phyloP scores from a whole-genome alignment of 2,113 vertebrate genomes.

The Bucco capensis region DNA sequence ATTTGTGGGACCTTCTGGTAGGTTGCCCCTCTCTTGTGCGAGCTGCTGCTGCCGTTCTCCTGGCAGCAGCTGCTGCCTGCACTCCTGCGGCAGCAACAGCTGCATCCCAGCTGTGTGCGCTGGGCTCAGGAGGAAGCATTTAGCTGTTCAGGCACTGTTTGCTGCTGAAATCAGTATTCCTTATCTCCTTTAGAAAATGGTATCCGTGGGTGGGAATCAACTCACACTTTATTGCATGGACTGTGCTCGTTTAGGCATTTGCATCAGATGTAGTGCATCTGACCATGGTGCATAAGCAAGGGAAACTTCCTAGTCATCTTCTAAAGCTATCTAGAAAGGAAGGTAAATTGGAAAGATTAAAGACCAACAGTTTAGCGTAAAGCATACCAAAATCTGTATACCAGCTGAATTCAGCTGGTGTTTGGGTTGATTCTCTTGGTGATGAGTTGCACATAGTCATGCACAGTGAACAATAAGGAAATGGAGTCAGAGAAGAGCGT shows the following conservation, averaged over 20 bases:
- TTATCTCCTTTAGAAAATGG: neutral
- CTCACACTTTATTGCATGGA: neutral
- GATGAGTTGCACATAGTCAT: neutral
- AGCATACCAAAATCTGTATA: neutral
- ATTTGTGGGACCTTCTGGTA: neutral
- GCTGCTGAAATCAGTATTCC: neutral
- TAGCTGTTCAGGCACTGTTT: neutral
- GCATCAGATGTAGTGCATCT: neutral
- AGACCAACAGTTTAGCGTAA: neutral
- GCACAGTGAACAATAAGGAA: neutral
- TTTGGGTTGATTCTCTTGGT: neutral
- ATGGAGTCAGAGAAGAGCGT: neutral
- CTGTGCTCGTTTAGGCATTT: neutral
- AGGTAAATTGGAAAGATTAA: neutral
- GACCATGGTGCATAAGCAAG: neutral
- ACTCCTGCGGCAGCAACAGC: neutral
- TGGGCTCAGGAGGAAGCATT: neutral
- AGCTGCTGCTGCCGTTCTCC: neutral
- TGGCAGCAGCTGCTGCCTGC: neutral
- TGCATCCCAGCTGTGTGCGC: neutral
- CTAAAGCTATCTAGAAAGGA: neutral
- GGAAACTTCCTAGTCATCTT: neutral
- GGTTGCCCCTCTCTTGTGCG: neutral
- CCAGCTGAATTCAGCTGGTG: neutral
- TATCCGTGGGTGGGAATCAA: neutral